phyloP scores from a whole-genome alignment of 2,888 invertebrate species.

The Dynastes grantii region DNA sequence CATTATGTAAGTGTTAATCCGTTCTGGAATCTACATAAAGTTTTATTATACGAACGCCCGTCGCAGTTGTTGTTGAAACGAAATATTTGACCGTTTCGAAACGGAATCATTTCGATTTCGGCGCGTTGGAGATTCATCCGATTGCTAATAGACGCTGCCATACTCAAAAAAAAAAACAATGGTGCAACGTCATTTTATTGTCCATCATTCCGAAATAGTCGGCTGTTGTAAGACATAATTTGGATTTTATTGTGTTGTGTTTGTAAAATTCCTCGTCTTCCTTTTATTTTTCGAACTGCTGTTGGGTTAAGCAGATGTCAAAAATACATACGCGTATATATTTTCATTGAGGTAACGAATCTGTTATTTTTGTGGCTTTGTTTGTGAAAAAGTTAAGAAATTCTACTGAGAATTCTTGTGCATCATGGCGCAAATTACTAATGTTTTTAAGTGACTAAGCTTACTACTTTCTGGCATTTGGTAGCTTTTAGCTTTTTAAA shows the following conservation, averaged over 20 bases:
- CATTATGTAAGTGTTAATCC: constrained; percentile 31
- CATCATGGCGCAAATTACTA: too few species aligned
- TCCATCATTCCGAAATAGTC: background rate
- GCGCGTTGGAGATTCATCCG: background rate
- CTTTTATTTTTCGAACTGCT: too few species aligned
- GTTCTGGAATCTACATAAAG: constrained; percentile 34
- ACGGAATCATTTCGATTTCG: constrained; percentile 6
- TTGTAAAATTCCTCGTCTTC: background rate
- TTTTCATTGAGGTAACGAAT: too few species aligned
- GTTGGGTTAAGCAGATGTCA: too few species aligned
- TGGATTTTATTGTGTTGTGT: constrained; percentile 10
- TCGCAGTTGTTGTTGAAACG: background rate
- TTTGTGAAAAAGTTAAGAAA: too few species aligned
- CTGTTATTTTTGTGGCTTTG: too few species aligned
- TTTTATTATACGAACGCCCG: constrained; percentile 2
- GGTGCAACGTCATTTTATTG: constrained; percentile 18
- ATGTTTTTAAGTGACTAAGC: too few species aligned
- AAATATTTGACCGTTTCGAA: background rate
- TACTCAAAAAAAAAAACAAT: background rate
- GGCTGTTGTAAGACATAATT: background rate
- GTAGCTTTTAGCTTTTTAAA: too few species aligned
- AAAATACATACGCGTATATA: too few species aligned
- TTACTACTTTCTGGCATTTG: too few species aligned
- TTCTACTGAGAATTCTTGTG: too few species aligned
- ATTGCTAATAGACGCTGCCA: background rate